These are phyloP conservation scores for Bombus waltoni DNA, from an alignment of 1,140 invertebrate genomes.

Conservation along the genomic window DNA sequence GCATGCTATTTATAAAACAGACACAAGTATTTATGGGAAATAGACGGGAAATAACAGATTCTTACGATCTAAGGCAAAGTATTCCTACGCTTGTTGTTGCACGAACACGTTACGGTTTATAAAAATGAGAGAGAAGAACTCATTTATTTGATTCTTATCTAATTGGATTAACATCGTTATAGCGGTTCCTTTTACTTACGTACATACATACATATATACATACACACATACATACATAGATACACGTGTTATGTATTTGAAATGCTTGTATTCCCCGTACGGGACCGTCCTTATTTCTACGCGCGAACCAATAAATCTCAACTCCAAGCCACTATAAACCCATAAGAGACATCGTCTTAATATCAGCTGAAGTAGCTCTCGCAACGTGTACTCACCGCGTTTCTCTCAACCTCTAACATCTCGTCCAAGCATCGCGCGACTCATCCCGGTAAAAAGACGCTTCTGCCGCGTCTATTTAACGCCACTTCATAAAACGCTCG, in stretches of 20 bases:
- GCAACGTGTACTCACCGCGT: background rate
- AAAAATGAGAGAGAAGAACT: background rate
- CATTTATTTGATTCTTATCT: background rate
- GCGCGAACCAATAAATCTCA: too few relatives aligned
- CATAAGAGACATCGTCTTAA: too few relatives aligned
- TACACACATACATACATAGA: too few relatives aligned
- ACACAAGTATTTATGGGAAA: background rate
- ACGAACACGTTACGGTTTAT: background rate
- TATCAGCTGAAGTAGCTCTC: too few relatives aligned
- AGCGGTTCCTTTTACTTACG: background rate
- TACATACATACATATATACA: too few relatives aligned
- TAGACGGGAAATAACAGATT: background rate
- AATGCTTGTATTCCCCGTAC: too few relatives aligned
- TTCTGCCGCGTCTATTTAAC: constrained; percentile 31
- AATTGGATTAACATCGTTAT: background rate
- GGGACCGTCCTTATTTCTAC: too few relatives aligned
- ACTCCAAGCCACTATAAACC: too few relatives aligned
- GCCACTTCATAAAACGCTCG: constrained; percentile 24
- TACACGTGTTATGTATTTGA: too few relatives aligned
- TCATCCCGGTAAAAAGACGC: background rate
- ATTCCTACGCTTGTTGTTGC: background rate
- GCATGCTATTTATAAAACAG: background rate
- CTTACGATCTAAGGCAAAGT: background rate
- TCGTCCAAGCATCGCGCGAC: background rate
- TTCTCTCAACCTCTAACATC: background rate